A percentile compares a stretch with the other conserved stretches of the same genome.
Conservation (phyloP, 2,797 vertebrate genomes). For the Meriones psammophilus region DNA sequence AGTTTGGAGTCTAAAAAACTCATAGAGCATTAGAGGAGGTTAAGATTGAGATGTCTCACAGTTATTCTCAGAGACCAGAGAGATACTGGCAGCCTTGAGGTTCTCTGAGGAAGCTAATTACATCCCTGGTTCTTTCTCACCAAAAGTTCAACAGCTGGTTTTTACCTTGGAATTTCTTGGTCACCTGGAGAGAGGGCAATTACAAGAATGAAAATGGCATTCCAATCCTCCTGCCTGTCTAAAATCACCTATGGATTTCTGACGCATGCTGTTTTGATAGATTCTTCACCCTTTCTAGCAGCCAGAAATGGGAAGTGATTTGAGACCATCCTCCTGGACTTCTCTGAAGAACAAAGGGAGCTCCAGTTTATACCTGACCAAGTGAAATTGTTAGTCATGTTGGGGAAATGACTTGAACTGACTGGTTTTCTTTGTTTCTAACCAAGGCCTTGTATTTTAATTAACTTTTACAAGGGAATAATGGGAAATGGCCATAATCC, state of each 20-base stretch:
- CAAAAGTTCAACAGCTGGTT: slow-evolving; percentile 53
- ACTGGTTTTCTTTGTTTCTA: slow-evolving; percentile 74
- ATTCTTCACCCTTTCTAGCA: slow-evolving; percentile 16
- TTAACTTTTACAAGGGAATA: slow-evolving; percentile 81
- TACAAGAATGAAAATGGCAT: background rate
- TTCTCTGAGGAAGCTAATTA: background rate
- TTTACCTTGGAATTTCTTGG: slow-evolving; percentile 57
- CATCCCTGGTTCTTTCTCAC: slow-evolving; percentile 14
- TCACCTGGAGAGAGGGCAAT: slow-evolving; percentile 13
- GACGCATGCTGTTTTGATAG: background rate
- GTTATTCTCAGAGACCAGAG: background rate
- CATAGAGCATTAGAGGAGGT: background rate
- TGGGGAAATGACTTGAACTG: slow-evolving; percentile 64
- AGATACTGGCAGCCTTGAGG: background rate
- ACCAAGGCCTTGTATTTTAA: slow-evolving; percentile 73
- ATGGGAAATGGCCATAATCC: slow-evolving; percentile 65
- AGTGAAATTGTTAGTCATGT: slow-evolving; percentile 43
- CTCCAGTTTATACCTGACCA: slow-evolving; percentile 21
- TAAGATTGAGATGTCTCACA: slow-evolving; percentile 31
- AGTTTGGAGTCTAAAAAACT: slow-evolving; percentile 50
- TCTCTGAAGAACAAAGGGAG: slow-evolving; percentile 58
- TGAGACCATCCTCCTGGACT: background rate
- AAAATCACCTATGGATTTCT: background rate
- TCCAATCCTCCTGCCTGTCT: background rate
- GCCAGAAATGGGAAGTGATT: slow-evolving; percentile 51